These are phyloP conservation scores for Aleiodes testaceus DNA, from an alignment of 2,888 invertebrate genomes.

Conservation along the genomic window DNA sequence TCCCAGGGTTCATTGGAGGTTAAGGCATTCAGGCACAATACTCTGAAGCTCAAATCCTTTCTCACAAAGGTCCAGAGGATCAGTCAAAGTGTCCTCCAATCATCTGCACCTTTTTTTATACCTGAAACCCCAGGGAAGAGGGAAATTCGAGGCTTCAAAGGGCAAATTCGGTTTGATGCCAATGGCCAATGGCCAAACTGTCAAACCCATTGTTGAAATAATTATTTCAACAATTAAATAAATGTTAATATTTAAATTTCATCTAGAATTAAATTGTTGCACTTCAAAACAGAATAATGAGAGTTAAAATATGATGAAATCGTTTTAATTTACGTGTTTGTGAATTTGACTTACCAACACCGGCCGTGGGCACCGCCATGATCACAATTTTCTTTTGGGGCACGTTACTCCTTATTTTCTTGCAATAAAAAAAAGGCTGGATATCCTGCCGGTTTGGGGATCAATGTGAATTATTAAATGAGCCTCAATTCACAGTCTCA, in stretches of 20 bases:
- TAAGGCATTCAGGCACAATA: too few relatives aligned
- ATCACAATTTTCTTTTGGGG: constrained; percentile 69
- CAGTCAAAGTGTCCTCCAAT: too few relatives aligned
- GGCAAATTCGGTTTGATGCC: constrained; percentile 40
- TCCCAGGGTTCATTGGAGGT: too few relatives aligned
- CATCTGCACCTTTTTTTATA: neutral
- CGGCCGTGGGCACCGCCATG: constrained; percentile 93
- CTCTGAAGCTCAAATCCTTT: too few relatives aligned
- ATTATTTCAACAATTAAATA: neutral
- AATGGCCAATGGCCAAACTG: constrained; percentile 34
- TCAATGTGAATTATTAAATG: neutral
- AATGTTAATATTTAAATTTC: neutral
- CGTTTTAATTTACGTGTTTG: neutral
- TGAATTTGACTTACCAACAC: constrained; percentile 83
- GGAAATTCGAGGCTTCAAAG: constrained; percentile 50
- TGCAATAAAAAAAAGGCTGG: constrained; percentile 39
- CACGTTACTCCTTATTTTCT: constrained; percentile 57
- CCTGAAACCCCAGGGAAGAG: constrained; percentile 30
- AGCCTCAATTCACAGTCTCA: constrained; percentile 4
- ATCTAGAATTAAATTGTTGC: neutral
- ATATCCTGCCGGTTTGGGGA: constrained; percentile 21
- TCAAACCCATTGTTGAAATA: constrained; percentile 27
- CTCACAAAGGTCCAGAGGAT: too few relatives aligned
- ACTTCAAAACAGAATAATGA: constrained; percentile 45
- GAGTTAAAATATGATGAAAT: neutral